Conservation (phyloP, 2,797 vertebrate genomes). For the Characodon lateralis region DNA sequence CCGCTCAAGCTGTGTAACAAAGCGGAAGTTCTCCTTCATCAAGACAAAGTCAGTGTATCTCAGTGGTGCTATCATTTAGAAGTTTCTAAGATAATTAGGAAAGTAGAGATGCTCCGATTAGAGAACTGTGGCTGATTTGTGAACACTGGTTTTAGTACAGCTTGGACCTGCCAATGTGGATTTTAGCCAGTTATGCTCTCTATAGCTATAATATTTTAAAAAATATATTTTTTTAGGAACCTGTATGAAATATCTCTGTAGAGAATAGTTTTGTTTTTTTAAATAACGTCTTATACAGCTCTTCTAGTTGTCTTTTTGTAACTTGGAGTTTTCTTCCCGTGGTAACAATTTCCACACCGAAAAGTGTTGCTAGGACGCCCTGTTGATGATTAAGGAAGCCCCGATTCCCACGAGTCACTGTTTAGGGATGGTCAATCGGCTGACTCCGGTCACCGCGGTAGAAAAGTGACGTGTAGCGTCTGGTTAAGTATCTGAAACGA, state of each 20-base stretch:
- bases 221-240: background rate
- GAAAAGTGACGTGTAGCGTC: too few species aligned
- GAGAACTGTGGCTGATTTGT: background rate
- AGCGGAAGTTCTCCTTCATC: constrained; percentile 36
- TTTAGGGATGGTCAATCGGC: background rate
- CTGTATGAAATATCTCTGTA: background rate
- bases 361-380: background rate
- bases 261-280: background rate
- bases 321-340: background rate
- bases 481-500: too few species aligned
- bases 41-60: constrained; percentile 15
- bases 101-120: background rate
- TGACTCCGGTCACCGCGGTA: background rate
- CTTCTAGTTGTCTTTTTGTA: background rate
- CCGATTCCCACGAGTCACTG: background rate
- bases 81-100: background rate
- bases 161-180: background rate
- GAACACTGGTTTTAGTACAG: background rate
- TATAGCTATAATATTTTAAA: background rate
- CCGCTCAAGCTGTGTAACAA: constrained; percentile 24
- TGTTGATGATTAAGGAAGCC: background rate
- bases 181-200: background rate
- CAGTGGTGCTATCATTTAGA: constrained; percentile 11
- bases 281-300: background rate
- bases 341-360: background rate